phyloP scores from a whole-genome alignment of 2,113 vertebrate genomes.

The Pachyramphus minor region DNA sequence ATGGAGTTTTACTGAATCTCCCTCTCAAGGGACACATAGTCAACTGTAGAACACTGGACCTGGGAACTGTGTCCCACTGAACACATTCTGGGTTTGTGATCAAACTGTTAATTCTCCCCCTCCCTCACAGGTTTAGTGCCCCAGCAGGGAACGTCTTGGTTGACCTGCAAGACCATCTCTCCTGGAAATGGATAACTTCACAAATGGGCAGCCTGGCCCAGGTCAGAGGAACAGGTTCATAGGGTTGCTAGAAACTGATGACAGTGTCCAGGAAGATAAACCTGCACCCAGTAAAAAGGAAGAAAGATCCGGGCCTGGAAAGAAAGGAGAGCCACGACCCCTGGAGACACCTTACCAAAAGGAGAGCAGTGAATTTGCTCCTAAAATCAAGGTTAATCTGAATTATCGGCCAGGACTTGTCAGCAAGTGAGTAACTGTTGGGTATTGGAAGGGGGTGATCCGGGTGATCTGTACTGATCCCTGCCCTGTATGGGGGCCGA shows the following conservation, averaged over 20 bases:
- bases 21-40: neutral
- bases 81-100: neutral
- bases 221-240: conserved; percentile 43
- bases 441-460: neutral
- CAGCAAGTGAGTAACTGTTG: conserved; percentile 57
- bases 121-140: neutral
- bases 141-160: neutral
- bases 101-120: neutral
- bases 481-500: neutral
- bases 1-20: neutral
- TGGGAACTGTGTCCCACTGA: rapidly evolving
- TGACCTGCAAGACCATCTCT: neutral
- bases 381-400: conserved; percentile 69
- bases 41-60: neutral
- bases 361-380: conserved; percentile 58
- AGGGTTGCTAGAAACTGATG: conserved; percentile 55
- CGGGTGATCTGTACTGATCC: neutral
- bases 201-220: conserved; percentile 3
- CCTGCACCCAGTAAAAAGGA: neutral
- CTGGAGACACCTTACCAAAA: conserved; percentile 67
- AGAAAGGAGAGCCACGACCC: conserved; percentile 23
- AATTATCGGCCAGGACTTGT: conserved; percentile 13
- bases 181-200: conserved; percentile 49
- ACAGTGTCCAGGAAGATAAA: conserved; percentile 41
- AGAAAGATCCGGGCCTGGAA: neutral